Percentiles rank a stretch among this genome's conserved stretches.
Conservation (phyloP, 2,888 invertebrate species). For the Chymomyza amoena region DNA sequence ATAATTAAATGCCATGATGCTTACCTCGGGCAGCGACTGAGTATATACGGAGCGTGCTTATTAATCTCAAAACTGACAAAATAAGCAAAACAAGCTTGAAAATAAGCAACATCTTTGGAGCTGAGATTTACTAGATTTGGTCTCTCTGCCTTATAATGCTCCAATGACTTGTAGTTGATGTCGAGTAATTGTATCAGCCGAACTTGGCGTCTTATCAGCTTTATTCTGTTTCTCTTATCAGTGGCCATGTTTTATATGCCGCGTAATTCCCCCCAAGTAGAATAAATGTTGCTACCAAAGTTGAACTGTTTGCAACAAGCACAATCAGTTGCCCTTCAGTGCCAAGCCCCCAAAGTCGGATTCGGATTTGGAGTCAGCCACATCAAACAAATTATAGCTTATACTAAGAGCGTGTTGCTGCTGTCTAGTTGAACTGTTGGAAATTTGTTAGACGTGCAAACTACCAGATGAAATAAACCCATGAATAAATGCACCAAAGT, state of each 20-base stretch:
- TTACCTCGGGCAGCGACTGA: constrained; percentile 33
- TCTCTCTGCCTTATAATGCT: neutral
- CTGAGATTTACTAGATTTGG: neutral
- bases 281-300: neutral
- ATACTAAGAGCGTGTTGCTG: neutral
- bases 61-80: constrained; percentile 38
- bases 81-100: constrained; percentile 26
- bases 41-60: constrained; percentile 36
- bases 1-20: neutral
- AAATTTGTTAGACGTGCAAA: constrained; percentile 57
- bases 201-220: neutral
- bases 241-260: neutral
- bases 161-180: neutral
- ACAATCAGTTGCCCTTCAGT: neutral
- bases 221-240: neutral
- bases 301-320: neutral
- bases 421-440: constrained; percentile 45
- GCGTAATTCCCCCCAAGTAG: neutral
- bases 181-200: neutral
- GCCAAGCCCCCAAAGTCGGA: neutral
- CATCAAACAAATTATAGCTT: neutral
- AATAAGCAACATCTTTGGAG: constrained; percentile 37
- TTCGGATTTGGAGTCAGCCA: neutral
- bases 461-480: neutral
- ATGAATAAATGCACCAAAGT: constrained; percentile 28